Evolutionary conservation across 2,797 vertebrate species (phyloP).

Genomic region (Liasis olivaceus): DNA sequence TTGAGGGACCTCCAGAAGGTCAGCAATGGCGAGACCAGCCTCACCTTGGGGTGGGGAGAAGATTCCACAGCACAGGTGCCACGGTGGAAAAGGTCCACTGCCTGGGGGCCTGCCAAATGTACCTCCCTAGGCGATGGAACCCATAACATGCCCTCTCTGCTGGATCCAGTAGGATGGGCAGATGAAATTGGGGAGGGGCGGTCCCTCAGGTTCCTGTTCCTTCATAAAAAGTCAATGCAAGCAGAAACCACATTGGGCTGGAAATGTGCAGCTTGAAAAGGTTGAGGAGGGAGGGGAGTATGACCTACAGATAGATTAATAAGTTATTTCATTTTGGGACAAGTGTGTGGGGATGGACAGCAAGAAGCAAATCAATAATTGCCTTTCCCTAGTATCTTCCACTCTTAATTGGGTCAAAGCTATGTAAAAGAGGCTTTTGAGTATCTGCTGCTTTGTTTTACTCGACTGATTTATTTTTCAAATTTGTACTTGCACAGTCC

Average conservation of each 20-base stretch:
- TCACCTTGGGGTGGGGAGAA: too few species aligned
- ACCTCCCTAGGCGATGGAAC: too few species aligned
- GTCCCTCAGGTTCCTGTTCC: neutral
- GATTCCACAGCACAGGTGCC: too few species aligned
- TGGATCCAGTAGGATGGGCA: too few species aligned
- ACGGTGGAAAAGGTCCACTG: too few species aligned
- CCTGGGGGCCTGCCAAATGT: too few species aligned
- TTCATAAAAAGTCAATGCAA: neutral
- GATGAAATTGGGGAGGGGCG: too few species aligned
- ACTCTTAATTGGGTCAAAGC: neutral
- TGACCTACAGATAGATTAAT: slow-evolving; percentile 22
- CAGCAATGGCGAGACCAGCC: too few species aligned
- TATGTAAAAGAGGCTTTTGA: neutral
- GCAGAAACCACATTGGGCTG: neutral
- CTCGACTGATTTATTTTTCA: neutral
- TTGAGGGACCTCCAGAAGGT: too few species aligned
- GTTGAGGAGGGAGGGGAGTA: neutral
- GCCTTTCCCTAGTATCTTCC: neutral
- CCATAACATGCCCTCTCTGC: too few species aligned
- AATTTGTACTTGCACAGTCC: too few species aligned
- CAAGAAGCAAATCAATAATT: neutral
- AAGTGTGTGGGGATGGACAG: slow-evolving; percentile 24
- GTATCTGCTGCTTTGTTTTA: slow-evolving; percentile 13
- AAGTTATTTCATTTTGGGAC: slow-evolving; percentile 8
- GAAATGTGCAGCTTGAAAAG: too few species aligned